Evolutionary conservation across 2,888 invertebrate species (phyloP), one percentile per base, ranked within the genome.

Genomic region (Micropterix aruncella): DNA sequence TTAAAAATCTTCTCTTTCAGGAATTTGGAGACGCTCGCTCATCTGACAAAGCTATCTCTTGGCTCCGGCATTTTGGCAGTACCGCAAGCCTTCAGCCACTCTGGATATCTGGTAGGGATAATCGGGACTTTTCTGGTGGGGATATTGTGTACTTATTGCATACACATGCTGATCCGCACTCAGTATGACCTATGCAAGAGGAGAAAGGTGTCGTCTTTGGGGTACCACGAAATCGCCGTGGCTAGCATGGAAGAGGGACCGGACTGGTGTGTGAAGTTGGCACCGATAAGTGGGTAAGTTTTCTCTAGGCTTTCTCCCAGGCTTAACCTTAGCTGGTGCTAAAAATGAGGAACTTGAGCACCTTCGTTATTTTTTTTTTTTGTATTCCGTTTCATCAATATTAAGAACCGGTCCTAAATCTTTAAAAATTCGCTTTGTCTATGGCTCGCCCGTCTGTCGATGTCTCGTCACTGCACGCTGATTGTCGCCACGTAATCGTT

Each of bases 61-160:
- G 94, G 94, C 1, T 92, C 92, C 0, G 94, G 94, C 3, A 88
- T 93, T 53, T 69, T 94, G 44, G 92, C 93, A 3, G 87, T 94
- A 83, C 92, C 93, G 1, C 75, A 80, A 51, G 92, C 92, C 0
- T 86, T 93, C 59, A 74, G 77, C 53, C 79, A 92, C 59, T 77
- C 91, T 0, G 93, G 93, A 2, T 80, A 87, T 53, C 67, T 79
- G 46, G 77, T 92, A 2, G 95, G 95, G 5, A 59, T 80, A 1
- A 65, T 87, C 16, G 89, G 90, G 4, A 84, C 95, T 0, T 61
- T 89, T 9, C 55, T 89, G 2, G 88, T 97, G 52, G 95, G 94
- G 1, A 62, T 86, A 17, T 75, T 96, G 36, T 93, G 93, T 65
- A 87, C 92, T 3, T 94, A 95, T 63, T 95, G 95, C 59, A 93